Base-by-base conservation (phyloP, 2,888 invertebrate genomes). In the Anticlea derivata region DNA sequence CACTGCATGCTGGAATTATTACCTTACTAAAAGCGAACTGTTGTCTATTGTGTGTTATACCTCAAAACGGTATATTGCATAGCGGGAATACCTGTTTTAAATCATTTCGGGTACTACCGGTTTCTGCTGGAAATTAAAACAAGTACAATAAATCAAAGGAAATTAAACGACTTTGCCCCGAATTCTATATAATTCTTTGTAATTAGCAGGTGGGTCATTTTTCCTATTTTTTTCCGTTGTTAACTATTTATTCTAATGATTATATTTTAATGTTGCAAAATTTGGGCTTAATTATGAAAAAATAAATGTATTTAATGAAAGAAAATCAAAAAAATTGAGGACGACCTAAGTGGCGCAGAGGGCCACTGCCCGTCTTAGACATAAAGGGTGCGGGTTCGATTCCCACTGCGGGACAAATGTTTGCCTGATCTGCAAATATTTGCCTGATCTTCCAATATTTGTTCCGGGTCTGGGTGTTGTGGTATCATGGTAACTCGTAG, bases 71-170 rank as follows among this genome's bases (percentile, higher is more conserved):
- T 47, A 33, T 24, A 10, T 17, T 29, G 22, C 10, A 23, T 33
- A 45, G 29, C 39, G 30, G 26, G 30, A 17, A 35, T 45, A 40
- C 34, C 35, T 22, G 29, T 41, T 47, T 46, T 37, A 23, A 33
- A 29, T 43, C 24, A 26, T 52, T 41, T 31, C 17, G 26, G 20
- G 38, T 31, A 11, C 13, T 7, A 38, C 38, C 37, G 7, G 43
- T 50, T 44, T 39, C 31, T 27, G 31, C 37, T 27, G 13, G 31
- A 52, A 52, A 43, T 51, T 31, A 46, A 51, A 51, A 35, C 38
- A 34, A 31, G 41, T 7, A 46, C 34, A 41, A 52, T 52, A 52
- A 52, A 52, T 52, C 47, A 51, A 30, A 51, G n/a, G 11, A 30
- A 40, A 50, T 44, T 24, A 29, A 29, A 34, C 12, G 33, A 33